phyloP scores from a whole-genome alignment of 2,888 invertebrate species.

The Hirtodrosophila histrioides region DNA sequence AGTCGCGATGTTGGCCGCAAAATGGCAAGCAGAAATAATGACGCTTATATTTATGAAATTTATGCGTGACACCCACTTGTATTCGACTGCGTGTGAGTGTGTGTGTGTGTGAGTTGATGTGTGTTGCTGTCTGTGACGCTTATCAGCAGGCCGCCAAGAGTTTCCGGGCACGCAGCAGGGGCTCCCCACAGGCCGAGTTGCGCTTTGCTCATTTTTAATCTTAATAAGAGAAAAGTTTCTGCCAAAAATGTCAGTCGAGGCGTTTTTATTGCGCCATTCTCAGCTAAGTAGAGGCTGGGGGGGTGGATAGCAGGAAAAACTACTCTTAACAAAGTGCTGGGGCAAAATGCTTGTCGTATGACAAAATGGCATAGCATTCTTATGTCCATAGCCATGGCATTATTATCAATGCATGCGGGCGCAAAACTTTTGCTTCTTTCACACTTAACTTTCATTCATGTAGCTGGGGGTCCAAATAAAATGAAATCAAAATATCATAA shows the following conservation, averaged over 20 bases:
- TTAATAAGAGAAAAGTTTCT: conserved; percentile 74
- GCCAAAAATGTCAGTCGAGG: conserved; percentile 35
- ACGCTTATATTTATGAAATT: conserved; percentile 81
- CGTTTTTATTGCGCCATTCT: conserved; percentile 49
- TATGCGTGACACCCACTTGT: conserved; percentile 81
- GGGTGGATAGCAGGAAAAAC: conserved; percentile 12
- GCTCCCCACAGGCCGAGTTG: conserved; percentile 35
- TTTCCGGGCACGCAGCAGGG: conserved; percentile 17
- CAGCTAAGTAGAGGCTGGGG: background rate
- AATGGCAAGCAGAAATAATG: conserved; percentile 74
- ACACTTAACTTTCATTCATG: conserved; percentile 32
- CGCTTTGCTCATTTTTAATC: conserved; percentile 74
- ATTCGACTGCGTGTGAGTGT: conserved; percentile 19
- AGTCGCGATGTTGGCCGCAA: conserved; percentile 68
- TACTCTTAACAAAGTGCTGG: conserved; percentile 41
- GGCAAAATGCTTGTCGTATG: conserved; percentile 35
- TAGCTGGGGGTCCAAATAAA: conserved; percentile 40
- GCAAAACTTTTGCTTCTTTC: conserved; percentile 58
- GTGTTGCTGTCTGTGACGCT: conserved; percentile 45
- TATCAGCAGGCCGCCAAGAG: conserved; percentile 70
- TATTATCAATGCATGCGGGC: conserved; percentile 65
- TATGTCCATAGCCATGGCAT: conserved; percentile 14
- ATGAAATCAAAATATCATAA: conserved; percentile 80
- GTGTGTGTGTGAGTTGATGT: conserved; percentile 18
- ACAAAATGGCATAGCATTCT: conserved; percentile 36